A percentile compares a stretch with the other conserved stretches of the same genome.
Evolutionary conservation across 2,797 vertebrate genomes (phyloP).

Genomic region (Bothrops alternatus): DNA sequence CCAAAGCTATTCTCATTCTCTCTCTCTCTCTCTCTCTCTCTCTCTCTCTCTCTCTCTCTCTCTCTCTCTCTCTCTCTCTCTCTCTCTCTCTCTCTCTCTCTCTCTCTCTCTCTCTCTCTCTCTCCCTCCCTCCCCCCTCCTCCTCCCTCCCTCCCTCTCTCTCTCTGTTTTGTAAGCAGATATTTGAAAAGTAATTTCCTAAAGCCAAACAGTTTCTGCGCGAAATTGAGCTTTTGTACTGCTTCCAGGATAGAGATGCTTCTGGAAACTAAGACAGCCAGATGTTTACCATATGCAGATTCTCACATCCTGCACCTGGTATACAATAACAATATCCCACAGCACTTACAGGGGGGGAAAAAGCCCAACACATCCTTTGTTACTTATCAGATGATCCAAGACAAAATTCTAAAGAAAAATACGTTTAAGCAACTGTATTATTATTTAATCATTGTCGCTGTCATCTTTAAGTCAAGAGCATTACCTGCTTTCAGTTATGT

Average conservation of each 20-base stretch:
- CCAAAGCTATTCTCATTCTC: background rate
- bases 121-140: background rate
- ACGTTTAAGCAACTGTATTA: background rate
- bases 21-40: background rate
- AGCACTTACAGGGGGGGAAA: rapidly evolving
- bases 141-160: background rate
- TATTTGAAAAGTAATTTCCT: background rate
- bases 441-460: background rate
- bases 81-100: background rate
- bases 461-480: background rate
- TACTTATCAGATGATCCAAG: background rate
- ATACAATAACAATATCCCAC: background rate
- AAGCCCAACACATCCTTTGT: background rate
- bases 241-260: background rate
- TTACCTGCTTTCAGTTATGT: background rate
- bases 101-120: no score
- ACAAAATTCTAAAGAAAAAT: background rate
- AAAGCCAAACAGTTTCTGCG: background rate
- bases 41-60: no score
- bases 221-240: background rate
- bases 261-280: background rate
- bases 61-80: background rate
- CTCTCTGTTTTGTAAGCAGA: background rate
- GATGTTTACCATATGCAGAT: background rate
- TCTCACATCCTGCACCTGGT: background rate